Conservation (phyloP, 1,140 invertebrate genomes). For the Gerris buenoi region DNA sequence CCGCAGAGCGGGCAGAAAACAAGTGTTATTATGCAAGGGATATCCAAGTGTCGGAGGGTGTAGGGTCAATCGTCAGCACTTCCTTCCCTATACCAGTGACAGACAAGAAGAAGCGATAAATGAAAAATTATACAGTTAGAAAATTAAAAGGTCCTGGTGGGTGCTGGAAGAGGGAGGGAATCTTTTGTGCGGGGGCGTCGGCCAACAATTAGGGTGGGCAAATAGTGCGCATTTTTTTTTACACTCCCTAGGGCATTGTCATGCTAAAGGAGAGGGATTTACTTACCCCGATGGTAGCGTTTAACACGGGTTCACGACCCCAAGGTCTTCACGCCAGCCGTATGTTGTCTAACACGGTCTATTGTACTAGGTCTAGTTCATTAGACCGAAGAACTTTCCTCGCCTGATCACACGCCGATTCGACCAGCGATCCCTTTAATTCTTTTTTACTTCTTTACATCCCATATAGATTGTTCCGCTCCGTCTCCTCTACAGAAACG, state of each 20-base stretch:
- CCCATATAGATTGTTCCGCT: neutral
- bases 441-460: neutral
- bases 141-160: neutral
- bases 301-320: neutral
- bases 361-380: neutral
- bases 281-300: neutral
- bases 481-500: no score
- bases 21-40: no score
- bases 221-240: neutral
- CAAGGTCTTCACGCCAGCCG: neutral
- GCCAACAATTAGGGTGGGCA: neutral
- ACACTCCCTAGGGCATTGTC: neutral
- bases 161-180: neutral
- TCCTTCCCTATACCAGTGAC: neutral
- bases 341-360: neutral
- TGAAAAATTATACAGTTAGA: neutral
- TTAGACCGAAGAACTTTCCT: neutral
- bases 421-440: neutral
- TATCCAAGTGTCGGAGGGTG: no score
- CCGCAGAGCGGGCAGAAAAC: no score
- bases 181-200: neutral
- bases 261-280: neutral
- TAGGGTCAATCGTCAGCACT: neutral
- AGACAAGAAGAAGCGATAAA: neutral
- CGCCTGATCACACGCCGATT: neutral